Evolutionary conservation across 2,888 invertebrate species (phyloP).

Genomic region (Gastrophysa polygoni): DNA sequence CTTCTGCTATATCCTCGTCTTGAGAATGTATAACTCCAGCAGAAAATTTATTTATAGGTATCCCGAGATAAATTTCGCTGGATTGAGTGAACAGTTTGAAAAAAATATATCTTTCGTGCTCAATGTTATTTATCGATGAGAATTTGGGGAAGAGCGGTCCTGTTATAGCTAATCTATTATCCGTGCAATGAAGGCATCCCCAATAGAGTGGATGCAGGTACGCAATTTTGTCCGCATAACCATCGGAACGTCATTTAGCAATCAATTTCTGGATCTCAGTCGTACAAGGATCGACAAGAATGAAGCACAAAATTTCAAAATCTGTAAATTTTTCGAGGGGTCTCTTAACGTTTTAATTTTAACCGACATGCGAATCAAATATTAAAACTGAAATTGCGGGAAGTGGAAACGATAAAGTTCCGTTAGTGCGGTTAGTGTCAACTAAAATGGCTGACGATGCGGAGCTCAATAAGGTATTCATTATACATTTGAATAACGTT

Average conservation of each 20-base stretch:
- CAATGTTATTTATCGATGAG: too few species aligned
- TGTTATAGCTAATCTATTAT: background rate
- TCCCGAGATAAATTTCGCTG: too few species aligned
- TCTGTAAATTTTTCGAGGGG: background rate
- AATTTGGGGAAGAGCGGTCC: too few species aligned
- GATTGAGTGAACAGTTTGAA: too few species aligned
- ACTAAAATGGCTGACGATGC: slow-evolving; percentile 50
- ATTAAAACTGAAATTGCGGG: slow-evolving; percentile 2
- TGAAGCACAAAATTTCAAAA: background rate
- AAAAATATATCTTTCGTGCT: too few species aligned
- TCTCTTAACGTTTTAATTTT: background rate
- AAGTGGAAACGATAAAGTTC: slow-evolving; percentile 18
- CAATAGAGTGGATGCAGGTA: slow-evolving; percentile 1
- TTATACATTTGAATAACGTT: too few species aligned
- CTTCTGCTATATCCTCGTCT: too few species aligned
- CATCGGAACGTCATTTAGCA: slow-evolving; percentile 20
- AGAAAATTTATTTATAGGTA: too few species aligned
- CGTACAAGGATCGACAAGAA: background rate
- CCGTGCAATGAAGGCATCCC: background rate
- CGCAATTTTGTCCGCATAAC: background rate
- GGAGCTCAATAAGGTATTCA: slow-evolving; percentile 50
- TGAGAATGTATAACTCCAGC: too few species aligned
- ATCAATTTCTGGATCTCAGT: slow-evolving; percentile 15
- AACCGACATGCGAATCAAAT: slow-evolving; percentile 14
- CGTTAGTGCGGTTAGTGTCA: slow-evolving; percentile 20